Percentiles rank a stretch among this genome's conserved stretches.
Conservation (phyloP, 2,113 vertebrate species). For the Chelonoidis abingdonii region DNA sequence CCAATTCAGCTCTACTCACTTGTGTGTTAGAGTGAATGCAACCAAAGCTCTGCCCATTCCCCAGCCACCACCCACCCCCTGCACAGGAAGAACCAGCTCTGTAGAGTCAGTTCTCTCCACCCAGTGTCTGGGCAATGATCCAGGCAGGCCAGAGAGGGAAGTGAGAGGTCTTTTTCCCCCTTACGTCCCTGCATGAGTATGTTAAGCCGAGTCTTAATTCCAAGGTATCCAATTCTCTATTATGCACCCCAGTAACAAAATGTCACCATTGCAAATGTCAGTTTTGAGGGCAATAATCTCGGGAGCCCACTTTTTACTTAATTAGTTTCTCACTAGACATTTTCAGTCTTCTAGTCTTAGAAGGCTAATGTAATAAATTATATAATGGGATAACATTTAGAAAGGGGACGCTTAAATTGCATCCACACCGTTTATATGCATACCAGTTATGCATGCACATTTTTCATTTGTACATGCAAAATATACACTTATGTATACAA, state of each 20-base stretch:
- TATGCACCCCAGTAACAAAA: not conserved
- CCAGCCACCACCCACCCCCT: not conserved
- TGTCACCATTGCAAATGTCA: slow-evolving; percentile 14
- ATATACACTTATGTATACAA: not conserved
- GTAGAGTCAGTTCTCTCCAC: fast-evolving
- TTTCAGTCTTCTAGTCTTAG: slow-evolving; percentile 22
- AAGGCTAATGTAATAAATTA: slow-evolving; percentile 6
- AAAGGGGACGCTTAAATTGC: not conserved
- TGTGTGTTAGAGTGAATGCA: not conserved
- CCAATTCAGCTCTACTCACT: not conserved
- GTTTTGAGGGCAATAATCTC: slow-evolving; percentile 27
- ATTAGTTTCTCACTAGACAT: slow-evolving; percentile 26
- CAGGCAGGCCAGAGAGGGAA: not conserved
- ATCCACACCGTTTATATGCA: slow-evolving; percentile 27
- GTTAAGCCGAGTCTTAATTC: not conserved
- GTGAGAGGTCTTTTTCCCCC: not conserved
- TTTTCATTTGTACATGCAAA: slow-evolving; percentile 7
- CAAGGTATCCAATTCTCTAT: slow-evolving; percentile 20
- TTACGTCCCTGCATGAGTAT: not conserved
- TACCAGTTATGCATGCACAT: not conserved
- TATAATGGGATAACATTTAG: slow-evolving; percentile 44
- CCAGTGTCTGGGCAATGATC: fast-evolving
- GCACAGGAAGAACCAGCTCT: fast-evolving
- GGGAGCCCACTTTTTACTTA: slow-evolving; percentile 5
- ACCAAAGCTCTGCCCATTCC: not conserved